Evolutionary conservation across 2,797 vertebrate species (phyloP).

Genomic region (Lophius americanus): DNA sequence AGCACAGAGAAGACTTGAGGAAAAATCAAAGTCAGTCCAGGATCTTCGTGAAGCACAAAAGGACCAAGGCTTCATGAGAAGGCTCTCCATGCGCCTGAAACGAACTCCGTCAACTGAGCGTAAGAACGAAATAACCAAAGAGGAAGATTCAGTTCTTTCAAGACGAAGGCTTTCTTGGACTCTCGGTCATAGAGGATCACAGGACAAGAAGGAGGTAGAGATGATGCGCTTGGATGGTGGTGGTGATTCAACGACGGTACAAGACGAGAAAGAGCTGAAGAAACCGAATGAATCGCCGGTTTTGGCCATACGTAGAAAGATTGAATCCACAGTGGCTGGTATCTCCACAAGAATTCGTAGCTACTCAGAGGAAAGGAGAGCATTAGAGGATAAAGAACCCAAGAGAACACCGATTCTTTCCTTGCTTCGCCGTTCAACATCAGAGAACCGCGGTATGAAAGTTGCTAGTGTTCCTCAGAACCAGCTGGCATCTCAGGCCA

Average conservation of each 20-base stretch:
- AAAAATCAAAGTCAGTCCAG: constrained; percentile 94
- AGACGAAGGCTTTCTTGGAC: constrained; percentile 89
- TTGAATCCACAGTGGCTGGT: constrained; percentile 91
- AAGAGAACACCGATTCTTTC: constrained; percentile 89
- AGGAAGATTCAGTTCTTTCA: constrained; percentile 75
- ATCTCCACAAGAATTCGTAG: constrained; percentile 92
- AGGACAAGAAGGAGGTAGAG: constrained; percentile 87
- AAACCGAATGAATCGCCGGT: constrained; percentile 88
- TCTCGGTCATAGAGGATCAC: constrained; percentile 83
- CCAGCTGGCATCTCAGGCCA: constrained; percentile 83
- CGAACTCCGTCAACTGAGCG: constrained; percentile 87
- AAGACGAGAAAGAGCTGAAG: constrained; percentile 77
- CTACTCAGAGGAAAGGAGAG: constrained; percentile 86
- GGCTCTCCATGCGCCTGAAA: constrained; percentile 89
- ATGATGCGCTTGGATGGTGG: constrained; percentile 75
- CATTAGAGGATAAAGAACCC: constrained; percentile 75
- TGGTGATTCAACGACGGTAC: constrained; percentile 55
- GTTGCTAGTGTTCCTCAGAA: constrained; percentile 84
- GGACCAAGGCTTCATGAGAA: constrained; percentile 91
- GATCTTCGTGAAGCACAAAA: constrained; percentile 91
- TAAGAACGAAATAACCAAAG: constrained; percentile 81
- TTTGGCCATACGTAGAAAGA: constrained; percentile 89
- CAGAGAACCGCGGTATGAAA: constrained; percentile 88
- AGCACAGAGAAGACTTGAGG: constrained; percentile 76
- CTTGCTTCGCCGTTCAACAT: constrained; percentile 88